phyloP scores from a whole-genome alignment of 2,113 vertebrate genomes.

The Himantopus leucocephalus region DNA sequence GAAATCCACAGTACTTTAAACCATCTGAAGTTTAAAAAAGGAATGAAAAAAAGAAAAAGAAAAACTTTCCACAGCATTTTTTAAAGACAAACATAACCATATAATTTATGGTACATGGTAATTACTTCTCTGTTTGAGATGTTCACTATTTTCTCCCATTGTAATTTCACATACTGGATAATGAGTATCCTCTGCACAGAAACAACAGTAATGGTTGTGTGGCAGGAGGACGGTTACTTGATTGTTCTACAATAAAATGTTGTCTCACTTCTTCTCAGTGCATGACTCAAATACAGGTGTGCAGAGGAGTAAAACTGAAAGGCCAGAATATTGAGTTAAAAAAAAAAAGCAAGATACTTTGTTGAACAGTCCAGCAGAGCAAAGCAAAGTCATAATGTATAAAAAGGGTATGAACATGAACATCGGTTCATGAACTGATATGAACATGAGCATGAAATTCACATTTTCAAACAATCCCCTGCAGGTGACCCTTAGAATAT shows the following conservation, averaged over 20 bases:
- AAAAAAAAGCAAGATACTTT: background rate
- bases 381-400: background rate
- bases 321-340: background rate
- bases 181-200: constrained; percentile 34
- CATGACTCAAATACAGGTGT: constrained; percentile 4
- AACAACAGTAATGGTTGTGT: constrained; percentile 5
- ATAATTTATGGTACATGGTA: constrained; percentile 35
- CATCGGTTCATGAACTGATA: background rate
- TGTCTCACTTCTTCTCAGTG: background rate
- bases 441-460: background rate
- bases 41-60: background rate
- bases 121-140: constrained; percentile 35
- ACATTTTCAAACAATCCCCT: background rate
- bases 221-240: background rate
- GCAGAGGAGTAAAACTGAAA: constrained; percentile 20
- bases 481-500: constrained; percentile 1
- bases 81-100: background rate
- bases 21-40: background rate
- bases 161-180: constrained; percentile 42
- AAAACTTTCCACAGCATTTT: background rate
- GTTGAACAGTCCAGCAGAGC: background rate
- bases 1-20: background rate
- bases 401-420: background rate
- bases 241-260: background rate
- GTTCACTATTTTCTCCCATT: constrained; percentile 13